Evolutionary conservation across 1,140 invertebrate species (phyloP).

Genomic region (Brachionus asplanchnoidis): DNA sequence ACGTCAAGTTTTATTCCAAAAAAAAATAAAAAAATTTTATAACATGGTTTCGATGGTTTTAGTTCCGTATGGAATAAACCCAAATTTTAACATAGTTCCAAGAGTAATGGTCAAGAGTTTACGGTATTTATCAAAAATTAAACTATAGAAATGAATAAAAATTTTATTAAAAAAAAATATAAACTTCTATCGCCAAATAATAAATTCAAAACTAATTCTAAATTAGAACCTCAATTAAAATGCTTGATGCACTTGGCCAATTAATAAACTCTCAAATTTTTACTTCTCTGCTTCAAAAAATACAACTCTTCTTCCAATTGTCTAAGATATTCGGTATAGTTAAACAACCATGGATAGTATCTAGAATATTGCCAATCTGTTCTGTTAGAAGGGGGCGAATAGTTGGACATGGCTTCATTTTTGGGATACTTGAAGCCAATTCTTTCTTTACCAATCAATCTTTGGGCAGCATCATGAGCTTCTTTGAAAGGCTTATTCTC

Average conservation of each 20-base stretch:
- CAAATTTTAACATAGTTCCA: no score
- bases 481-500: conserved; percentile 2
- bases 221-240: neutral
- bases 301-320: conserved; percentile 23
- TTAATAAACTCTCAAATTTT: conserved; percentile 31
- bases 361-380: conserved; percentile 31
- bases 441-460: neutral
- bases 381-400: conserved; percentile 8
- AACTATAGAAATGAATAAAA: neutral
- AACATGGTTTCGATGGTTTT: no score
- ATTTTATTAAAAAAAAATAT: neutral
- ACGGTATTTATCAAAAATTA: neutral
- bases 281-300: neutral
- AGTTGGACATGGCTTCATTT: neutral
- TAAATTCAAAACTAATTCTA: neutral
- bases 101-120: no score
- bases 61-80: no score
- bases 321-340: conserved; percentile 33
- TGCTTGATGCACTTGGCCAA: neutral
- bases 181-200: neutral
- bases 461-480: neutral
- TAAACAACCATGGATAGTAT: conserved; percentile 40
- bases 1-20: no score
- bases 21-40: no score
- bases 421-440: neutral